Evolutionary conservation across 2,888 invertebrate genomes (phyloP), one percentile per base, ranked within the genome.

Genomic region (Cantharis flavilabris): DNA sequence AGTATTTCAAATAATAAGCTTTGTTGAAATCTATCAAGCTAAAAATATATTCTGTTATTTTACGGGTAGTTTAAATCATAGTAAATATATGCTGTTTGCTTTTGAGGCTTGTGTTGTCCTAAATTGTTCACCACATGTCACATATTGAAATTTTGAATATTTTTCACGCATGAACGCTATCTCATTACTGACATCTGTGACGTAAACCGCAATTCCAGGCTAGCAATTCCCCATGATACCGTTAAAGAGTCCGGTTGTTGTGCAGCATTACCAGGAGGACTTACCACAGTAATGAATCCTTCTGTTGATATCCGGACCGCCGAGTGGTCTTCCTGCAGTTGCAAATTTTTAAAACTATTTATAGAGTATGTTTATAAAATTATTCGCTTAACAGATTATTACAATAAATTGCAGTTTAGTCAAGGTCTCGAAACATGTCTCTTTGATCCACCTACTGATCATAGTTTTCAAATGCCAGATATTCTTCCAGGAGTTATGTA

Each of bases 371-470:
- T 86, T 70, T 75, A 65, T 16, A 71, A 63, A 23, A 23, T n/a
- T 70, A 49, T 9, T 11, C 73, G 23, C 64, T 72, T 73, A 49
- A 23, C 74, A 76, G 76, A 77, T 75, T 75, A 76, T 80, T 83
- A 78, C 81, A 83, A 80, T 80, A 83, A 82, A 80, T 73, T 80
- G 78, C 81, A 73, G 86, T 83, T 83, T 83, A 92, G 91, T 85
- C 87, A 89, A 81, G 91, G 91, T 76, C 87, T 89, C 81, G 91
- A 90, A 7, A 88, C 89, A 70, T 93, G 93, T 83, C 87, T 93
- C 69, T 87, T 89, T 81, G 92, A 93, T 83, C 88, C 89, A 75
- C 92, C 92, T 3, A 84, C 85, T 63, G 86, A 86, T 76, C 86
- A 86, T 79, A 83, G 85, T 69, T 86, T 87, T 64, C 80, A 80